Evolutionary conservation across 1,140 invertebrate species (phyloP), one percentile per base, ranked within the genome.

Genomic region (Temnothorax longispinosus): DNA sequence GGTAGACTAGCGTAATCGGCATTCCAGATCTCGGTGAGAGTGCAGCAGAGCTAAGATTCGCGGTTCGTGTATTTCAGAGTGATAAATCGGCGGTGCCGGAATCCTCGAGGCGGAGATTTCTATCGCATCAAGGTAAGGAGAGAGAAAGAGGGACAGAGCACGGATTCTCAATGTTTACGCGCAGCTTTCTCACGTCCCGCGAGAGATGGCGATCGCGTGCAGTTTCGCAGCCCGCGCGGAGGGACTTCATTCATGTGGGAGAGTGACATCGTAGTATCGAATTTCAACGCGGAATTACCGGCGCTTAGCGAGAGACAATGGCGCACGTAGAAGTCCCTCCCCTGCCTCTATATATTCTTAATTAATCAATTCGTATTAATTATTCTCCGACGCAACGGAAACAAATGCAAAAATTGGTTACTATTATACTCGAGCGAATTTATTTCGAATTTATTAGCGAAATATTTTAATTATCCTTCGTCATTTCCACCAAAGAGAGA

Each of bases 121-220:
- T 94, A 80, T 93, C 95, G 8, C 93, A 95, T 92, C 95, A 95
- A 94, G 93, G 95, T 96, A 94, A 96, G 94, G 58, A 64, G 38
- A 18, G 4, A n/a, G 32, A 11, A 11, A 56, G 32, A 18, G 54
- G 50, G 50, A 15, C 2, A 21, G n/a, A 47, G 52, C n/a, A 15
- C 8, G 3, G 3, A 6, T 56, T 62, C 21, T 35, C 52, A 35
- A 65, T 56, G 41, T 65, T 71, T 35, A 7, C 32, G 13, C 44
- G 58, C 13, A 52, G 18, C 11, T 52, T 91, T 88, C 18, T 72
- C 27, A 41, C 44, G 65, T 1, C 56, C 52, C 56, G 27, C 87
- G 62, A 87, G 27, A 91, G 90, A 91, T 91, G 90, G 87, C 90
- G 87, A 71, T 84, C 77, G 71, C 65, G 15, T 90, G 71, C 72